Evolutionary conservation across 2,888 invertebrate genomes (phyloP).

Genomic region (Eledona agricola): DNA sequence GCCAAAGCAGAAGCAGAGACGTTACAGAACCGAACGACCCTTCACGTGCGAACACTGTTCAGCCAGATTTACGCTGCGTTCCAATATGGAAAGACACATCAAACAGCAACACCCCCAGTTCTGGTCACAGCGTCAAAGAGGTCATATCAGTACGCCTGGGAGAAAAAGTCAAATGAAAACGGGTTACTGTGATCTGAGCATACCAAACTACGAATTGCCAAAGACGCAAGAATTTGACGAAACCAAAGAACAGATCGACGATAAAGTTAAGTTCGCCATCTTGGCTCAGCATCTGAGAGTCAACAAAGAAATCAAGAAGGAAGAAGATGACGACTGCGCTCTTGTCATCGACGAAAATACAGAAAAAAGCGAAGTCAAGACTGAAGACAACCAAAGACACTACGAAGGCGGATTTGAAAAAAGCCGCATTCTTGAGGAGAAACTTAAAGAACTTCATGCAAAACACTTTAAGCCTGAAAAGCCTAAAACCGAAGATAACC

Average conservation of each 20-base stretch:
- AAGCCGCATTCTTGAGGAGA: constrained; percentile 51
- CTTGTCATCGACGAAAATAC: constrained; percentile 74
- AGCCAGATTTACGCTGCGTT: constrained; percentile 88
- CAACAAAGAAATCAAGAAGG: constrained; percentile 60
- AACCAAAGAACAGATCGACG: constrained; percentile 63
- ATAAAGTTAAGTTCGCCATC: constrained; percentile 79
- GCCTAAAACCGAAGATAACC: constrained; percentile 63
- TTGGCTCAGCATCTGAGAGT: constrained; percentile 76
- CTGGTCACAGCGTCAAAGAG: constrained; percentile 82
- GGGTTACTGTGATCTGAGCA: constrained; percentile 53
- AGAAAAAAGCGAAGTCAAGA: constrained; percentile 53
- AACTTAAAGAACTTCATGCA: constrained; percentile 43
- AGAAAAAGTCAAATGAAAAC: constrained; percentile 62
- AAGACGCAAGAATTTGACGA: constrained; percentile 53
- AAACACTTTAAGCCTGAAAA: constrained; percentile 45
- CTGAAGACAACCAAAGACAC: constrained; percentile 43
- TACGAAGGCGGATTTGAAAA: constrained; percentile 42
- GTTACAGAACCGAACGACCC: constrained; percentile 89
- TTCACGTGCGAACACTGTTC: constrained; percentile 92
- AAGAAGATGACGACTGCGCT: constrained; percentile 72
- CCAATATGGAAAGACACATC: constrained; percentile 94
- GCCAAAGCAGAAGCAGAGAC: constrained; percentile 90
- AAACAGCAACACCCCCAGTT: constrained; percentile 93
- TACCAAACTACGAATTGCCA: constrained; percentile 55
- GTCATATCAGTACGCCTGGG: constrained; percentile 66